Evolutionary conservation across 1,140 invertebrate species (phyloP).

Genomic region (Drosophila cardini): DNA sequence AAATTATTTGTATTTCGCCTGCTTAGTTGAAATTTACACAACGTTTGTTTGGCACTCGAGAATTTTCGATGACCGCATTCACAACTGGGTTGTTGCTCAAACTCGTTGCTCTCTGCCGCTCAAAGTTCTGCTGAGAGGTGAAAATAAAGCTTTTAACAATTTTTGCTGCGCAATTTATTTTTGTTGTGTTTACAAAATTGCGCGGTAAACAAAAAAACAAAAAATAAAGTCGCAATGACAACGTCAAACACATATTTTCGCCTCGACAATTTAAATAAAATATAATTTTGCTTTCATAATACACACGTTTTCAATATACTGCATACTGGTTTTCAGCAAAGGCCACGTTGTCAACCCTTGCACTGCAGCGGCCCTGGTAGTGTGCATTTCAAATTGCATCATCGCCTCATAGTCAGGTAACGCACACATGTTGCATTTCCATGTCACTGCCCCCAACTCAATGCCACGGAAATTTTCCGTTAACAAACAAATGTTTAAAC

Average conservation of each 20-base stretch:
- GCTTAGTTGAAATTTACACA: neutral
- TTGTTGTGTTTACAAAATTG: conserved; percentile 75
- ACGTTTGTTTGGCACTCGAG: conserved; percentile 9
- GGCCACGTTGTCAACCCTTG: conserved; percentile 34
- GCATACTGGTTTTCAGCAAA: conserved; percentile 48
- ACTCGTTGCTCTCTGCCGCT: conserved; percentile 5
- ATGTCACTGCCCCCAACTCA: conserved; percentile 27
- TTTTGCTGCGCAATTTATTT: conserved; percentile 80
- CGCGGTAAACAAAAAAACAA: conserved; percentile 77
- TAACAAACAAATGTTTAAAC: conserved; percentile 32
- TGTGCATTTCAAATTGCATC: conserved; percentile 20
- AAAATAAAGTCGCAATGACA: conserved; percentile 40
- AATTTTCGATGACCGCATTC: conserved; percentile 31
- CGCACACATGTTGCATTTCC: conserved; percentile 42
- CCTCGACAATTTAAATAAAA: conserved; percentile 64
- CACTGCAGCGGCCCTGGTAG: neutral
- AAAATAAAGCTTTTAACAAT: conserved; percentile 42
- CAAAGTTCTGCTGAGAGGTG: conserved; percentile 31
- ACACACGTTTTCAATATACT: conserved; percentile 43
- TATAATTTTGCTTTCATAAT: conserved; percentile 57
- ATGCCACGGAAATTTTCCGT: conserved; percentile 49
- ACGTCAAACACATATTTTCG: conserved; percentile 66
- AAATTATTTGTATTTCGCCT: neutral
- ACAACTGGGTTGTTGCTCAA: conserved; percentile 20
- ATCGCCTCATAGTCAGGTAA: conserved; percentile 21